Evolutionary conservation across 2,888 invertebrate species (phyloP), one percentile per base, ranked within the genome.

Genomic region (Drosophila melanocephala): DNA sequence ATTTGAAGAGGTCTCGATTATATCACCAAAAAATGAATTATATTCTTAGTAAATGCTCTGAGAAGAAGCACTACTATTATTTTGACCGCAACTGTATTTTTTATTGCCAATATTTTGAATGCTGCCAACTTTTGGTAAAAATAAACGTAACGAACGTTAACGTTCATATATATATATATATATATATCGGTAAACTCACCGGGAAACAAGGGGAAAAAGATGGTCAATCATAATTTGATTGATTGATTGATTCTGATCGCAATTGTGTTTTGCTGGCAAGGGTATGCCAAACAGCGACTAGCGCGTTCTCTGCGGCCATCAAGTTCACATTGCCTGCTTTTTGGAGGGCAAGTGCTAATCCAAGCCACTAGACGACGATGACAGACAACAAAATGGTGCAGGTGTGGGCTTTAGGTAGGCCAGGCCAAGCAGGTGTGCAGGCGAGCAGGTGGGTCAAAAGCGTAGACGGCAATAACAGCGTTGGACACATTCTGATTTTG

Each of bases 401-500:
- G 47, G 22, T 26, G 47, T 47, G 47, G 26, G 47, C 47, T 16
- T 16, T 47, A 7, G 47, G 47, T 7, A 22, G 47, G 22, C 47
- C 22, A 22, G 22, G 47, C 7, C 62, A 51, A 28, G 28, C 35
- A 26, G 35, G 37, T 22, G 39, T 53, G 10, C 14, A n/a, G 33
- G 64, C 67, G 77, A 30, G 35, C 33, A 19, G 28, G 56, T 56
- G 28, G n/a, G 28, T 57, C 50, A 61, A 53, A 47, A 61, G 51
- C 57, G 53, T 61, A 53, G 56, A 60, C 58, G 42, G 19, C 30
- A 39, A 47, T 47, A 47, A 51, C 58, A 69, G 37, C 51, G 60
- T 69, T 59, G 83, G 80, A 81, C 90, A 90, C 86, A 87, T 87
- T 86, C 86, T 90, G 86, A 90, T 86, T 86, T 86, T 90, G 86